Evolutionary conservation across 2,113 vertebrate genomes (phyloP), one percentile per base, ranked within the genome.

Genomic region (Dasyprocta punctata): DNA sequence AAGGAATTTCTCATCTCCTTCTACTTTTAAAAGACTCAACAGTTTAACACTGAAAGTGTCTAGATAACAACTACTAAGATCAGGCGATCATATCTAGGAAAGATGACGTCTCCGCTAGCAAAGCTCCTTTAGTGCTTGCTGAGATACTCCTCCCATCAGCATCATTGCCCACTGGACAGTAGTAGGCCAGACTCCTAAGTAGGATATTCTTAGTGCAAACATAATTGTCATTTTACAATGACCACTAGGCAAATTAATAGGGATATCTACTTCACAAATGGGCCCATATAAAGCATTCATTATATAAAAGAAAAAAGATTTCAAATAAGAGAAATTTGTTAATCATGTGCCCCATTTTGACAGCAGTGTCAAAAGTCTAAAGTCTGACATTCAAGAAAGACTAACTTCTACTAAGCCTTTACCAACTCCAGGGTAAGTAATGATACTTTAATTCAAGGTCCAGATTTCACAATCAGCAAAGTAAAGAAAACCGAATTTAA

Each of bases 331-430:
- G 47, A 85, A 60, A 71, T 60, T 77, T 58, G 87, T 49, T 87
- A 95, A 89, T 81, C 49, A 49, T 52, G 60, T 94, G 78, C 47
- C 14, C 60, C 38, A 69, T n/a, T 94, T 75, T n/a, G 49, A 92
- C 7, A 86, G 47, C 24, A 92, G 19, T 54, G 14, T 41, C 85
- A 90, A 56, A 78, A 92, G 58, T 93, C 78, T 87, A 0, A 54
- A 90, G 65, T 81, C 71, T 89, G 56, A 86, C 75, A 95, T 36
- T 94, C 52, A 91, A 86, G 93, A 2, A 95, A 61, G 41, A 96
- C 7, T 41, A 92, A 7, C 10, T 91, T 69, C 96, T 33, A 33
- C 26, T 80, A 84, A 85, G 22, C 28, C 41, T 95, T 95, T 73
- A 87, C 41, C 61, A 96, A 10, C 22, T 67, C 56, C 69, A 95